phyloP scores from a whole-genome alignment of 2,888 invertebrate species.

The Cyclophora punctaria region DNA sequence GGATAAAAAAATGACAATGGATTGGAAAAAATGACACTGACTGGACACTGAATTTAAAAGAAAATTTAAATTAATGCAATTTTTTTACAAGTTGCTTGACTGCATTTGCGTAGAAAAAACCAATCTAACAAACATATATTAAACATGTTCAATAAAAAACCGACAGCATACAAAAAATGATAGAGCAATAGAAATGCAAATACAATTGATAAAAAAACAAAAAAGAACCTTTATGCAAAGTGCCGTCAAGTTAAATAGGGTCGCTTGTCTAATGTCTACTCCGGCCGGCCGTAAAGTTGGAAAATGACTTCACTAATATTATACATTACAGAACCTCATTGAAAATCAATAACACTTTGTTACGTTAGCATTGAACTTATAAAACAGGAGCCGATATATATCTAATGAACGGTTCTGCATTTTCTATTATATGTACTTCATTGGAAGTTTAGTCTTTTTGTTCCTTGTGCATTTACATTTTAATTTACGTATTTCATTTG shows the following conservation, averaged over 20 bases:
- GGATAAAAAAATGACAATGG: too few species aligned
- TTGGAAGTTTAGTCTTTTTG: too few species aligned
- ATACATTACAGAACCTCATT: constrained; percentile 34
- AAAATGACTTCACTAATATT: constrained; percentile 25
- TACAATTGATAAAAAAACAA: neutral
- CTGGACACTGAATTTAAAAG: too few species aligned
- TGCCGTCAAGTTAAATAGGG: neutral
- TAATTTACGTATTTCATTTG: too few species aligned
- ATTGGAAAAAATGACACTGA: too few species aligned
- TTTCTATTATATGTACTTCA: too few species aligned
- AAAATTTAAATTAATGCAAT: too few species aligned
- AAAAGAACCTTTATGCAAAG: neutral
- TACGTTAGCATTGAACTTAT: constrained; percentile 3
- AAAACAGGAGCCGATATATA: neutral
- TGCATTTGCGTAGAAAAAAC: too few species aligned
- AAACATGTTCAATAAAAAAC: too few species aligned
- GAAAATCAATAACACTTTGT: constrained; percentile 34
- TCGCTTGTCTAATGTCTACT: constrained; percentile 23
- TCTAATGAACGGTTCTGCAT: neutral
- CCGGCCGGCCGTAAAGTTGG: constrained; percentile 10
- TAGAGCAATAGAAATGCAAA: neutral
- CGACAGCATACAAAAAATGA: neutral
- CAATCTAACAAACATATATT: too few species aligned
- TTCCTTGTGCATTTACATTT: too few species aligned
- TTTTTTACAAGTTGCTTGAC: too few species aligned